A percentile compares a stretch with the other conserved stretches of the same genome.
These are phyloP conservation scores for Lochmaea capreae DNA, from an alignment of 2,888 invertebrate genomes.

Conservation along the genomic window DNA sequence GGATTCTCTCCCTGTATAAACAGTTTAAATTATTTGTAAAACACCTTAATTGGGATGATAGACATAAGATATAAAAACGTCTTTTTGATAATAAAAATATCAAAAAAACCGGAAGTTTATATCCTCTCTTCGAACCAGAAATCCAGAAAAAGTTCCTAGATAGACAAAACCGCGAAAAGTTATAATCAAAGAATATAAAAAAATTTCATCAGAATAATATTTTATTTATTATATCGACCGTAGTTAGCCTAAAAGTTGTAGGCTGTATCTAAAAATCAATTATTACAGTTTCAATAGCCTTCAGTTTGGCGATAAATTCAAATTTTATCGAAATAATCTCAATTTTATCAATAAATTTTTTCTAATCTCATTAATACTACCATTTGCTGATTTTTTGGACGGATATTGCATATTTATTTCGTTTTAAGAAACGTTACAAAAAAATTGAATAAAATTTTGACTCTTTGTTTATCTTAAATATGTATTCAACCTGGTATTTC, in stretches of 20 bases:
- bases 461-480: too few relatives aligned
- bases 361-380: not conserved
- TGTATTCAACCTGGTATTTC: too few relatives aligned
- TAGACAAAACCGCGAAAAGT: not conserved
- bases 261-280: not conserved
- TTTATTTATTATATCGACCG: not conserved
- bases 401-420: not conserved
- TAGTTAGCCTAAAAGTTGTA: not conserved
- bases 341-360: not conserved
- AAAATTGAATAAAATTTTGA: too few relatives aligned
- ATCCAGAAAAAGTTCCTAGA: not conserved
- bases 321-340: not conserved
- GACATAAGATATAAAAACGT: not conserved
- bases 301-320: not conserved
- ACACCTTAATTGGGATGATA: not conserved
- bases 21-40: not conserved
- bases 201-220: not conserved
- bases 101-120: not conserved
- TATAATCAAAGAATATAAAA: not conserved
- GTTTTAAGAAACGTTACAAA: not conserved
- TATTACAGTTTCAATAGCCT: not conserved
- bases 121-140: slow-evolving; percentile 1
- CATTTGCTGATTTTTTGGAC: not conserved
- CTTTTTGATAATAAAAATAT: not conserved
- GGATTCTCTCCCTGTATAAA: not conserved